Evolutionary conservation across 2,888 invertebrate genomes (phyloP).

Genomic region (Caenorhabditis virilis): DNA sequence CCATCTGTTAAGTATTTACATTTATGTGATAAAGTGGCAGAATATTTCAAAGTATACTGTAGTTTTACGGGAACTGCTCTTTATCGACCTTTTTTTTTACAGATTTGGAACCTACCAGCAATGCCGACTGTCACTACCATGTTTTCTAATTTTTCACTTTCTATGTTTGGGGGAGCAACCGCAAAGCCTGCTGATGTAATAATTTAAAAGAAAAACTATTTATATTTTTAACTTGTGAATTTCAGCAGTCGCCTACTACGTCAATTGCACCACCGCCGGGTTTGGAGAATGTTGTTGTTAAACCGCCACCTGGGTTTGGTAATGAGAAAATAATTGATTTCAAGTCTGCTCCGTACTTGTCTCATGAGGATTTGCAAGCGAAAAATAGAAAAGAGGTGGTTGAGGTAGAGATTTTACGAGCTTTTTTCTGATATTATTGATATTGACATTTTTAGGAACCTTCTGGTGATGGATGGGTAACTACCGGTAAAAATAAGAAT

Average conservation of each 20-base stretch:
- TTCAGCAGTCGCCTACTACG: neutral
- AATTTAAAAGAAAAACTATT: too few species aligned
- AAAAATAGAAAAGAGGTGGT: slow-evolving; percentile 4
- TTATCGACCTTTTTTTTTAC: neutral
- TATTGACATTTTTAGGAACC: too few species aligned
- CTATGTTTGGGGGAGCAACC: slow-evolving; percentile 15
- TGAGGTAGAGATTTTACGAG: neutral
- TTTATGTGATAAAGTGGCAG: too few species aligned
- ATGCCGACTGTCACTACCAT: slow-evolving; percentile 31
- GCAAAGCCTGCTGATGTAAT: neutral
- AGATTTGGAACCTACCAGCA: slow-evolving; percentile 31
- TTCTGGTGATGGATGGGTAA: neutral
- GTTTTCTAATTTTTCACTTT: slow-evolving; percentile 20
- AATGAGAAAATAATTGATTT: slow-evolving; percentile 24
- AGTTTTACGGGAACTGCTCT: too few species aligned
- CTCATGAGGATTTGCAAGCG: slow-evolving; percentile 30
- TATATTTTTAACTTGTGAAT: too few species aligned
- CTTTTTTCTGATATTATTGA: too few species aligned
- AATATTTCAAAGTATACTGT: too few species aligned
- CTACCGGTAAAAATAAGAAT: slow-evolving; percentile 3
- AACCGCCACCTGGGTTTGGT: slow-evolving; percentile 32
- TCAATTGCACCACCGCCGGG: slow-evolving; percentile 21
- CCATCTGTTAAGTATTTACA: too few species aligned
- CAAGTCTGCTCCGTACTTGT: slow-evolving; percentile 26
- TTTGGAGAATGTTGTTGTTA: slow-evolving; percentile 21